phyloP scores from a whole-genome alignment of 2,797 vertebrate genomes.

The Emys orbicularis region DNA sequence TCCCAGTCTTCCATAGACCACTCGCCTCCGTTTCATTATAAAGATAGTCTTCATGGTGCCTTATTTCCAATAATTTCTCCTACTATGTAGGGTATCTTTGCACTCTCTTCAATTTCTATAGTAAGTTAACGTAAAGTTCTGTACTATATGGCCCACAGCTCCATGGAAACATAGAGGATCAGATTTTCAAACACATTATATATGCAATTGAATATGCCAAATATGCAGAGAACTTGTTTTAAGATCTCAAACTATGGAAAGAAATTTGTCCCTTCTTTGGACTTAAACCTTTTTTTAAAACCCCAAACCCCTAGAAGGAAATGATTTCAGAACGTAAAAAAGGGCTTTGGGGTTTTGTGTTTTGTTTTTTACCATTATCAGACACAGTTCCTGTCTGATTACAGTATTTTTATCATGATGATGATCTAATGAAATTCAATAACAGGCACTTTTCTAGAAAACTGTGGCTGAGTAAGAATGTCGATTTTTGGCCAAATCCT shows the following conservation, averaged over 20 bases:
- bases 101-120: not conserved
- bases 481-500: constrained; percentile 11
- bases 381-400: constrained; percentile 47
- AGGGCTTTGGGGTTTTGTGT: not conserved
- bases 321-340: constrained; percentile 12
- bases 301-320: not conserved
- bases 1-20: not conserved
- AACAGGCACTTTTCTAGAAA: not conserved
- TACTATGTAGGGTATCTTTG: not conserved
- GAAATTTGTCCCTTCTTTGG: not conserved
- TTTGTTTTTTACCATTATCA: not conserved
- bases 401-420: not conserved
- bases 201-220: not conserved
- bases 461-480: not conserved
- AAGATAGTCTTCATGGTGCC: not conserved
- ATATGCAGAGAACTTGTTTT: not conserved
- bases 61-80: not conserved
- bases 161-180: not conserved
- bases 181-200: not conserved
- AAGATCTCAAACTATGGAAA: not conserved
- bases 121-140: not conserved
- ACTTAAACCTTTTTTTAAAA: not conserved
- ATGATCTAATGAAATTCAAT: constrained; percentile 14
- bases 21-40: not conserved
- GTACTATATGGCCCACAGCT: not conserved